Conservation (phyloP, 2,797 vertebrate species). For the Silurus lanzhouensis region DNA sequence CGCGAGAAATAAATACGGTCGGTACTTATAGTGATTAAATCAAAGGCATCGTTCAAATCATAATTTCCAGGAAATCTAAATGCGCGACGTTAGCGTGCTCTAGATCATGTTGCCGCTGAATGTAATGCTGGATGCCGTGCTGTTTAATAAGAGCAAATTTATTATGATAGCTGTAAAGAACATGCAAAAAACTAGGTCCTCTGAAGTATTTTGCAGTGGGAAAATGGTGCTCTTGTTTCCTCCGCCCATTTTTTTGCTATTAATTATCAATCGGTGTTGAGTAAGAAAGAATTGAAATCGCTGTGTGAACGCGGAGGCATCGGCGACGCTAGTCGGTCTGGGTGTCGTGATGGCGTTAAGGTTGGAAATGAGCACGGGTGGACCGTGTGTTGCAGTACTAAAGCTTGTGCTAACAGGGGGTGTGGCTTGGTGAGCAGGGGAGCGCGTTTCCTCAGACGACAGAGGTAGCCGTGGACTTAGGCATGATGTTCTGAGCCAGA, state of each 20-base stretch:
- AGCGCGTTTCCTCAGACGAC: constrained; percentile 71
- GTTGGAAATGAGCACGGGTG: neutral
- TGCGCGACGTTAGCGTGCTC: too few species aligned
- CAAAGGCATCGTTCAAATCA: too few species aligned
- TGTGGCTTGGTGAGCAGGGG: constrained; percentile 35
- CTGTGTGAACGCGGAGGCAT: neutral
- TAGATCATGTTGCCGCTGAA: neutral
- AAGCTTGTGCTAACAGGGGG: constrained; percentile 10
- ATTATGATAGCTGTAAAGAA: too few species aligned
- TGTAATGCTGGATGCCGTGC: neutral
- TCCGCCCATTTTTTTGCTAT: neutral
- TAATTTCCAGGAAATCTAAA: too few species aligned
- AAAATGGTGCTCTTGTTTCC: neutral
- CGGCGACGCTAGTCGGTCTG: neutral
- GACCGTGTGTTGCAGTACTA: constrained; percentile 5
- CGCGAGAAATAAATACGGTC: too few species aligned
- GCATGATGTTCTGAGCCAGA: constrained; percentile 84
- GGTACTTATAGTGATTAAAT: too few species aligned
- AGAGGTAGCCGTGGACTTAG: constrained; percentile 89
- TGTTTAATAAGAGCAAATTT: neutral
- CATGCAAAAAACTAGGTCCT: too few species aligned
- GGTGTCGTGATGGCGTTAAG: neutral
- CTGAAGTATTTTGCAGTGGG: neutral
- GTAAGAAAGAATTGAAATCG: neutral
- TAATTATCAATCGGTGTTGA: neutral